Base-by-base conservation (phyloP, 2,888 invertebrate genomes). In the Hyalella azteca region DNA sequence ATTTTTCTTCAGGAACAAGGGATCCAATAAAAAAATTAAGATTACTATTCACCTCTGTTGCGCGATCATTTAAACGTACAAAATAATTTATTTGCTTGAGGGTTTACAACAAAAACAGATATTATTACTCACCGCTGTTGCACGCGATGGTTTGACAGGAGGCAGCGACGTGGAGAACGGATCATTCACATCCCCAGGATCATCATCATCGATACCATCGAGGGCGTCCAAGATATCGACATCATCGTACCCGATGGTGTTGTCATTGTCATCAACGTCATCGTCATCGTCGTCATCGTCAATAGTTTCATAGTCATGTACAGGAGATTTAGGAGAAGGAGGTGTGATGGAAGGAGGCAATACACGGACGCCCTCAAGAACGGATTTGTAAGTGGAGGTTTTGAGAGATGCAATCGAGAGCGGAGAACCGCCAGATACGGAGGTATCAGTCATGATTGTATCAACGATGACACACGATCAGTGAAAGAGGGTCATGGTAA, bases 201-300 rank as follows among this genome's bases (percentile, higher is more conserved):
- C 75, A 7, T 75, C 75, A 32, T 75, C 75, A 7, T 75, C 75
- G 75, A 75, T 41, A 39, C 29, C 15, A 41, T 75, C 45, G 22
- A 75, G 75, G 22, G 75, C 75, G 19, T 75, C 75, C 7, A 75
- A 45, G 5, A 75, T 75, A 48, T 75, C 75, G 75, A 75, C 45
- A 39, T 75, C 75, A 45, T 75, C 75, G 32, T 75, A 75, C 4
- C 45, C 75, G 32, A 45, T 26, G 45, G 75, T 45, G 22, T n/a
- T 13, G 11, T 19, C 36, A 48, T 75, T n/a, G 45, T 75, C 75
- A 59, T 9, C 59, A 29, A 9, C n/a, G 40, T 73, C 73, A 45
- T 75, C 75, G 40, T 75, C 40, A 45, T 75, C 40, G 32, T 75
- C 75, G 75, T 75, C 75, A 39, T 75, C 40, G 26, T 75, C 45